Conservation (phyloP, 2,888 invertebrate species). For the Ophion slaviceki region DNA sequence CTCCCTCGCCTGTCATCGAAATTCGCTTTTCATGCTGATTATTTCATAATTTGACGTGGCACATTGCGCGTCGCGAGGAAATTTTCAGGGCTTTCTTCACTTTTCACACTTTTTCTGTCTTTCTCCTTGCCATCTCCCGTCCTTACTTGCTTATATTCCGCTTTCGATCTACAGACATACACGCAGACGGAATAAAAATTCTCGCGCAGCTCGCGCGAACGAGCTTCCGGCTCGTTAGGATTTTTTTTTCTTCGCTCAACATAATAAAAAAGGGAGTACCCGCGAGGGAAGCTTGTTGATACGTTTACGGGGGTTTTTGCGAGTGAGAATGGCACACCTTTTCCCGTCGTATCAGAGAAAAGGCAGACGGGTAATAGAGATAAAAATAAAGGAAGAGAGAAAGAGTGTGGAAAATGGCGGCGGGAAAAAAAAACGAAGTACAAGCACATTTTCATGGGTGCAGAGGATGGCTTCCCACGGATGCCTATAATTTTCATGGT, state of each 20-base stretch:
- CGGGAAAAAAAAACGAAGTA: not conserved
- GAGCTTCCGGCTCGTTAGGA: conserved; percentile 61
- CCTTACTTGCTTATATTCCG: conserved; percentile 4
- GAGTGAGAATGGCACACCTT: conserved; percentile 36
- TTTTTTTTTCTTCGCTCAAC: conserved; percentile 19
- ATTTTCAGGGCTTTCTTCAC: conserved; percentile 21
- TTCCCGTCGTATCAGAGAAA: conserved; percentile 47
- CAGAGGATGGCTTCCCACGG: conserved; percentile 38
- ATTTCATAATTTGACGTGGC: conserved; percentile 59
- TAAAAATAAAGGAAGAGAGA: conserved; percentile 37
- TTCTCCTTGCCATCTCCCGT: not conserved
- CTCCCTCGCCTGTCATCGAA: conserved; percentile 18
- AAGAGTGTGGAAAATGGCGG: conserved; percentile 26
- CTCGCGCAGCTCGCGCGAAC: conserved; percentile 44
- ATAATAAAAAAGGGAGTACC: conserved; percentile 51
- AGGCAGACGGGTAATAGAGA: conserved; percentile 31
- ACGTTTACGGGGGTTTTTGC: conserved; percentile 52
- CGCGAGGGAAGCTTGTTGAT: conserved; percentile 57
- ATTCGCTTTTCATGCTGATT: conserved; percentile 56
- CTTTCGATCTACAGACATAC: conserved; percentile 5
- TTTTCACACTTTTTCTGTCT: not conserved
- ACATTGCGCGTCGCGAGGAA: conserved; percentile 29
- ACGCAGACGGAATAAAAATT: conserved; percentile 37
- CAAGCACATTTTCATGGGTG: not conserved
- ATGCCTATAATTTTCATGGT: conserved; percentile 55